phyloP scores from a whole-genome alignment of 2,888 invertebrate species.

The Spisula solida region DNA sequence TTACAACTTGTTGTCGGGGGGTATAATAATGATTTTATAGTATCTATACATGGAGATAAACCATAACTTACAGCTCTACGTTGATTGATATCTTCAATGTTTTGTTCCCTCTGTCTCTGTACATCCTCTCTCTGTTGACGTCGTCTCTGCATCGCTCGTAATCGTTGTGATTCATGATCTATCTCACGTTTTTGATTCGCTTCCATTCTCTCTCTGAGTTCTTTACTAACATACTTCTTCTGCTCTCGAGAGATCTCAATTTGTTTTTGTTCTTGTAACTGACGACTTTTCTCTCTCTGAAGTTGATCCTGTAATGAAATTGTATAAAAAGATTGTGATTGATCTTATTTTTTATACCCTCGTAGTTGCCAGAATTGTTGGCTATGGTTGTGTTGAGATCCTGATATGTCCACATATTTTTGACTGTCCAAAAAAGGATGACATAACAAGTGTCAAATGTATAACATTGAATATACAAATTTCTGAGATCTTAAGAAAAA shows the following conservation, averaged over 20 bases:
- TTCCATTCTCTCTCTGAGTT: conserved; percentile 75
- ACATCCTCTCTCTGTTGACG: conserved; percentile 79
- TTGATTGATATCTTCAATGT: conserved; percentile 67
- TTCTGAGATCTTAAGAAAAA: too few relatives aligned
- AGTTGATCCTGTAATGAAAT: conserved; percentile 72
- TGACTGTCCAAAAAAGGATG: too few relatives aligned
- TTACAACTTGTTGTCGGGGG: too few relatives aligned
- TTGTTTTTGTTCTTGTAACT: conserved; percentile 76
- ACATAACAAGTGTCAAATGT: too few relatives aligned
- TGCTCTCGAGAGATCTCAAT: conserved; percentile 79
- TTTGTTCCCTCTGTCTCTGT: conserved; percentile 67
- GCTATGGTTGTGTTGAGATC: too few relatives aligned
- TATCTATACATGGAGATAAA: too few relatives aligned
- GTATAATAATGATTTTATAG: too few relatives aligned
- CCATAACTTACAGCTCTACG: conserved; percentile 69
- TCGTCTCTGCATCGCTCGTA: conserved; percentile 76
- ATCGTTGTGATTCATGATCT: conserved; percentile 75
- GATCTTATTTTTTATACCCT: too few relatives aligned
- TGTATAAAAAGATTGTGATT: too few relatives aligned
- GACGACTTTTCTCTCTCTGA: conserved; percentile 77
- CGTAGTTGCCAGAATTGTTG: too few relatives aligned
- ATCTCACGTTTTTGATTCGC: conserved; percentile 74
- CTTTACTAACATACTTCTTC: conserved; percentile 77
- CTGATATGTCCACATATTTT: too few relatives aligned
- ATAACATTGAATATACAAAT: too few relatives aligned